These are phyloP conservation scores for Tenebrio molitor DNA, from an alignment of 1,140 invertebrate species.

Conservation along the genomic window DNA sequence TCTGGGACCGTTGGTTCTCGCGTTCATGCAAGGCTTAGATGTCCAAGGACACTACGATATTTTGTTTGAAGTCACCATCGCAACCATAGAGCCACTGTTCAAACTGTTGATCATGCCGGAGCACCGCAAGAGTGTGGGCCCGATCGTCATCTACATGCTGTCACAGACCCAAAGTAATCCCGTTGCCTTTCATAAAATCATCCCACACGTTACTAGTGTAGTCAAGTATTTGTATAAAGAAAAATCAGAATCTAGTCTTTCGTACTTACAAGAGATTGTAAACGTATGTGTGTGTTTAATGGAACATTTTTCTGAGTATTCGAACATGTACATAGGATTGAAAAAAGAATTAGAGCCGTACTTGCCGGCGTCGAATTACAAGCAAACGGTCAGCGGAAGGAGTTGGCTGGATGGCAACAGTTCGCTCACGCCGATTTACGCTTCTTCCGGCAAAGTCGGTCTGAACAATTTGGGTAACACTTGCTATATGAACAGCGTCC, in stretches of 20 bases:
- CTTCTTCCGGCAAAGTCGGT: slow-evolving; percentile 74
- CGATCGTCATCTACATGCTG: slow-evolving; percentile 71
- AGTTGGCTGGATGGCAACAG: slow-evolving; percentile 54
- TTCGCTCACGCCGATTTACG: slow-evolving; percentile 15
- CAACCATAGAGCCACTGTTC: slow-evolving; percentile 68
- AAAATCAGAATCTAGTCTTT: slow-evolving; percentile 63
- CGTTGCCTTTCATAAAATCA: slow-evolving; percentile 67
- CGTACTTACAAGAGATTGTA: slow-evolving; percentile 68
- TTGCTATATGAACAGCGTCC: slow-evolving; percentile 89
- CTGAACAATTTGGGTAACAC: slow-evolving; percentile 89
- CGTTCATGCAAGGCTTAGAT: slow-evolving; percentile 69
- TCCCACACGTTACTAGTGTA: slow-evolving; percentile 63
- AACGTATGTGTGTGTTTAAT: slow-evolving; percentile 68
- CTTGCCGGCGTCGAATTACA: slow-evolving; percentile 48
- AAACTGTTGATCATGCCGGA: slow-evolving; percentile 66
- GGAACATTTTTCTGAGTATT: slow-evolving; percentile 67
- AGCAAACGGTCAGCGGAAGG: slow-evolving; percentile 54
- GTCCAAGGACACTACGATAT: slow-evolving; percentile 68
- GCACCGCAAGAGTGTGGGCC: slow-evolving; percentile 66
- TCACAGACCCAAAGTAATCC: slow-evolving; percentile 67
- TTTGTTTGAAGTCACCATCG: slow-evolving; percentile 68
- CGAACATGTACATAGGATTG: slow-evolving; percentile 64
- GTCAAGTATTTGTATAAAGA: slow-evolving; percentile 65
- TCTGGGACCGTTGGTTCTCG: slow-evolving; percentile 69
- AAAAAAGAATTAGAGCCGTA: slow-evolving; percentile 56